A percentile compares a stretch with the other conserved stretches of the same genome.
Evolutionary conservation across 2,888 invertebrate genomes (phyloP).

Genomic region (Drosophila glabriapex): DNA sequence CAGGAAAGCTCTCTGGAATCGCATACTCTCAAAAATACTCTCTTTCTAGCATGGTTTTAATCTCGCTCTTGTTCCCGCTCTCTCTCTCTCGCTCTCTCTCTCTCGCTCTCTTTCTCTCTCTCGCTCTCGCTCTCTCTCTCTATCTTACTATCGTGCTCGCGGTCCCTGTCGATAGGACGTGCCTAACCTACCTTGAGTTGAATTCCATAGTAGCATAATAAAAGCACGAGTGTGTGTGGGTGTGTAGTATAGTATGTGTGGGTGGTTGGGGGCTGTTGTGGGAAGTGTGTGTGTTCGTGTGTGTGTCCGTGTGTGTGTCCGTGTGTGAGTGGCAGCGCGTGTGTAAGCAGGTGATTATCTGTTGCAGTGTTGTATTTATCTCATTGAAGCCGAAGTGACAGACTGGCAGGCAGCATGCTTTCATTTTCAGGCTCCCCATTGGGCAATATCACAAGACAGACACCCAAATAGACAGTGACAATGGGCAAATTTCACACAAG

Average conservation of each 20-base stretch:
- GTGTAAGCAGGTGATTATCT: conserved; percentile 80
- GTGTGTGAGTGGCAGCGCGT: conserved; percentile 44
- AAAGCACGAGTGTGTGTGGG: conserved; percentile 25
- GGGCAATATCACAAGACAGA: conserved; percentile 31
- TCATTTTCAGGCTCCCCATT: conserved; percentile 39
- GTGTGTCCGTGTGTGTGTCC: conserved; percentile 13
- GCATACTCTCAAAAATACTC: conserved; percentile 18
- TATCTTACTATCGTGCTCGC: conserved; percentile 2
- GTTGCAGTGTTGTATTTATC: conserved; percentile 79
- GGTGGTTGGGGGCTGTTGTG: conserved; percentile 1
- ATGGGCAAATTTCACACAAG: conserved; percentile 33
- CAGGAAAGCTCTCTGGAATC: conserved; percentile 26
- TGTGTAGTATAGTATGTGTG: conserved; percentile 10
- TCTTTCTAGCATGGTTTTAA: conserved; percentile 19
- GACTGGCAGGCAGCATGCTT: conserved; percentile 41
- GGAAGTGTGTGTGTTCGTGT: conserved; percentile 7
- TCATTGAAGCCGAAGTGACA: conserved; percentile 63
- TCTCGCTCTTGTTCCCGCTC: neutral
- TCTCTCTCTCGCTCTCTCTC: conserved; percentile 22
- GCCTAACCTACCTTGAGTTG: conserved; percentile 82
- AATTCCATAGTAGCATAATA: conserved; percentile 72
- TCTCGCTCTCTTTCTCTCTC: conserved; percentile 23
- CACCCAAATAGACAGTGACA: conserved; percentile 32
- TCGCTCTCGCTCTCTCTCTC: conserved; percentile 32
- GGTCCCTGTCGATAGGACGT: conserved; percentile 58